Conservation (phyloP, 2,113 vertebrate species). For the Mungos mungo region DNA sequence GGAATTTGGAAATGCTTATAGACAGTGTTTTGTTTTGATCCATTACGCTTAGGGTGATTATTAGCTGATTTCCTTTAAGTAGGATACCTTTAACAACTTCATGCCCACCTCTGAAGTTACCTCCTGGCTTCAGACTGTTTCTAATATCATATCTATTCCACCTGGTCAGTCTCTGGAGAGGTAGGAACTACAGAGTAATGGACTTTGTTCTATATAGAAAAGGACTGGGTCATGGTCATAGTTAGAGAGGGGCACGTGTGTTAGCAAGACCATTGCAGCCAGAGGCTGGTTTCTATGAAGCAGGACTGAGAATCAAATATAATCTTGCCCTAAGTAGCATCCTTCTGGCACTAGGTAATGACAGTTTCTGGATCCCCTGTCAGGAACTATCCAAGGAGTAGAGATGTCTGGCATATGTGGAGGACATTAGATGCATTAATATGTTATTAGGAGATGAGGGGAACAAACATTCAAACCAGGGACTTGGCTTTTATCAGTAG, state of each 20-base stretch:
- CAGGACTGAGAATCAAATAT: conserved; percentile 23
- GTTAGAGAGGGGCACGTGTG: neutral
- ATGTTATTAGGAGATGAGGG: conserved; percentile 79
- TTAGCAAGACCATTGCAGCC: neutral
- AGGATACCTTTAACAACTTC: neutral
- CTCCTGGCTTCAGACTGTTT: neutral
- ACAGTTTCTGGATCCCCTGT: neutral
- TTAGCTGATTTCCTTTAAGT: neutral
- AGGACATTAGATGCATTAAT: conserved; percentile 66
- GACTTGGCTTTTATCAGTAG: conserved; percentile 67
- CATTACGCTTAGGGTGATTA: neutral
- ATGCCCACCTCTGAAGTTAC: neutral
- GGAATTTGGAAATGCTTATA: neutral
- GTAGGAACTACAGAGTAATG: neutral
- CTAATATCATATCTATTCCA: neutral
- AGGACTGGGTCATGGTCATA: neutral
- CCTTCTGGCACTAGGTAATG: neutral
- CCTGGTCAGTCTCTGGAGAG: neutral
- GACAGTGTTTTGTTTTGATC: neutral
- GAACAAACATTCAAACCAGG: conserved; percentile 73
- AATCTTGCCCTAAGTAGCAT: neutral
- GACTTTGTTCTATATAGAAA: neutral
- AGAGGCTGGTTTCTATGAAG: conserved; percentile 21
- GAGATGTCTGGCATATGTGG: neutral
- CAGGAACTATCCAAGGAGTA: conserved; percentile 40